phyloP scores from a whole-genome alignment of 2,113 vertebrate species.

The Rhinolophus ferrumequinum region DNA sequence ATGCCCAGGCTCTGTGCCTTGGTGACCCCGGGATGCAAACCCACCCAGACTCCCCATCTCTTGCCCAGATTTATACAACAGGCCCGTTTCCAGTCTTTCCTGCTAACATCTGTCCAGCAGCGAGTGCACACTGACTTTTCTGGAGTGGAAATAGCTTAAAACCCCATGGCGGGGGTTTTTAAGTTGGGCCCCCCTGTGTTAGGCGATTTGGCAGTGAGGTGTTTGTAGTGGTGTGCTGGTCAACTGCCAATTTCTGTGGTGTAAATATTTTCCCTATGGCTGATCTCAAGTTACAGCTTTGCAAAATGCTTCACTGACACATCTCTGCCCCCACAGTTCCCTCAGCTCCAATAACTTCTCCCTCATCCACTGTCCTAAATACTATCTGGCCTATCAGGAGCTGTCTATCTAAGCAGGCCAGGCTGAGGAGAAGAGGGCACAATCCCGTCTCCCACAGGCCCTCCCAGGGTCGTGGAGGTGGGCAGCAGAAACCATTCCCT shows the following conservation, averaged over 20 bases:
- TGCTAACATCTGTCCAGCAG: not conserved
- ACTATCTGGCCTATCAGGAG: not conserved
- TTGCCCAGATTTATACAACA: not conserved
- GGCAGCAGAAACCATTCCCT: not conserved
- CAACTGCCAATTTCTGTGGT: not conserved
- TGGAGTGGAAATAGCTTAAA: not conserved
- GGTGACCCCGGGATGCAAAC: not conserved
- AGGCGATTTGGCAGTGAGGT: not conserved
- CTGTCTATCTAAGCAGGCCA: not conserved
- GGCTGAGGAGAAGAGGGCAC: not conserved
- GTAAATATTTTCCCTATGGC: not conserved
- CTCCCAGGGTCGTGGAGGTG: not conserved
- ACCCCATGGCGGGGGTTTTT: fast-evolving
- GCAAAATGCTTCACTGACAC: not conserved
- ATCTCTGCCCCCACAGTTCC: not conserved
- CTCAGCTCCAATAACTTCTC: not conserved
- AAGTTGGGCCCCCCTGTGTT: not conserved
- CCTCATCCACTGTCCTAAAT: not conserved
- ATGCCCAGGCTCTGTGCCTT: not conserved
- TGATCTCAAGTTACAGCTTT: not conserved
- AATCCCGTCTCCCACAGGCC: not conserved
- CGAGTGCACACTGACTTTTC: fast-evolving
- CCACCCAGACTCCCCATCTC: too few relatives aligned
- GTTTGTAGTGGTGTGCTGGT: not conserved
- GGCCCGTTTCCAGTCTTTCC: not conserved